Conservation (phyloP, 37 sponge, comb jelly and placozoan genomes). For the Agelas oroides region DNA sequence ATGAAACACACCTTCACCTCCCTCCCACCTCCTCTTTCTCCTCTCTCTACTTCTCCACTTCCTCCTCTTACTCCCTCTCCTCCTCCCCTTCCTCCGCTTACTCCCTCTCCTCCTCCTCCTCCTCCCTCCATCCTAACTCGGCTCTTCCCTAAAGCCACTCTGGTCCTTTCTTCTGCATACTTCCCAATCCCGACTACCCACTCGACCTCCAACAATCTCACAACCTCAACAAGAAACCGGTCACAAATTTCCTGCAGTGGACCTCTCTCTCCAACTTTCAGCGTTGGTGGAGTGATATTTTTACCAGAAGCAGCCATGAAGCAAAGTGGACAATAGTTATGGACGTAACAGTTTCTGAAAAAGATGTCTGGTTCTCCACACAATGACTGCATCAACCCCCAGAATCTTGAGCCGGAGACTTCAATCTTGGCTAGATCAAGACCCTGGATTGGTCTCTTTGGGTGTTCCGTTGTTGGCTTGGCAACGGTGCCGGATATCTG, state of each 20-base stretch:
- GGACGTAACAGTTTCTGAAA: conserved; percentile 79
- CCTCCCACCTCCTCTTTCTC: conserved; percentile 10
- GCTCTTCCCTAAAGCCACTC: conserved; percentile 7
- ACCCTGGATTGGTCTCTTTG: conserved; percentile 70
- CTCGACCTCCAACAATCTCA: conserved; percentile 47
- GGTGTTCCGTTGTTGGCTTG: conserved; percentile 74
- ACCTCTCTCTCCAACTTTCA: conserved; percentile 27
- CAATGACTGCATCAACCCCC: conserved; percentile 57
- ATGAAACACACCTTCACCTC: conserved; percentile 44
- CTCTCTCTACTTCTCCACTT: too few relatives aligned
- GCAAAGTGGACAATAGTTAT: conserved; percentile 84
- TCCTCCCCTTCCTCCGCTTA: too few relatives aligned
- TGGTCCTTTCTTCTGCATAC: conserved; percentile 66
- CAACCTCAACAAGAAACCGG: conserved; percentile 15
- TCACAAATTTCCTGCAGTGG: conserved; percentile 65
- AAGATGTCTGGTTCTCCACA: conserved; percentile 62
- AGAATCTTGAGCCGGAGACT: conserved; percentile 77
- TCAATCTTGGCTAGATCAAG: conserved; percentile 51
- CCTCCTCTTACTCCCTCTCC: too few relatives aligned
- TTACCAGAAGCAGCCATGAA: conserved; percentile 78
- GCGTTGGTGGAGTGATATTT: conserved; percentile 75
- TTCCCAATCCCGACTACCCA: conserved; percentile 73
- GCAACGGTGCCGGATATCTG: conserved; percentile 49
- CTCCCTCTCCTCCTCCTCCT: neutral
- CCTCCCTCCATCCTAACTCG: too few relatives aligned